Conservation (phyloP, 2,888 invertebrate species). For the Cephus sareptanus region DNA sequence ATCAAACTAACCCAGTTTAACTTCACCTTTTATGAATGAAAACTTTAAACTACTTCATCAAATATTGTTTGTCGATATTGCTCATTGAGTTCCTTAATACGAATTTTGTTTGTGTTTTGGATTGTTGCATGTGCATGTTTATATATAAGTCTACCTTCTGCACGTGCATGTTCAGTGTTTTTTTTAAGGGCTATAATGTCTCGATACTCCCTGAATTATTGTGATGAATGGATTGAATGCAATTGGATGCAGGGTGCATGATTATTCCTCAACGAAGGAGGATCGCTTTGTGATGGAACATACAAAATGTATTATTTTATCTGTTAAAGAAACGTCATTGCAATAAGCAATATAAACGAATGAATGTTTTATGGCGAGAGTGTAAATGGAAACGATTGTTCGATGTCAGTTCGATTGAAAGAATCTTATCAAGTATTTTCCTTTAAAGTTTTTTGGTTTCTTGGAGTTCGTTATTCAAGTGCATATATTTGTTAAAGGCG, state of each 20-base stretch:
- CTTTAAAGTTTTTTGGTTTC: not conserved
- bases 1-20: not conserved
- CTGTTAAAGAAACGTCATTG: not conserved
- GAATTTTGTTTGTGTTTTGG: not conserved
- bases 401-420: not conserved
- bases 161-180: not conserved
- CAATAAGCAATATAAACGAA: not conserved
- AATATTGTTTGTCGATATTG: not conserved
- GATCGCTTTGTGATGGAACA: not conserved
- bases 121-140: not conserved
- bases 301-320: not conserved
- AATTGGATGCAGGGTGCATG: not conserved
- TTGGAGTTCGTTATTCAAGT: not conserved
- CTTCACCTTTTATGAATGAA: not conserved
- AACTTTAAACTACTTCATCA: not conserved
- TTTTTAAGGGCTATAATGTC: not conserved
- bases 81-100: not conserved
- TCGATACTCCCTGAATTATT: not conserved
- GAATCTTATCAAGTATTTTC: not conserved
- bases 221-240: not conserved
- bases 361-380: not conserved
- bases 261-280: not conserved
- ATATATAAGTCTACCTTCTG: not conserved
- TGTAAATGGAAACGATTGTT: not conserved
- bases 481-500: not conserved